phyloP scores from a whole-genome alignment of 1,140 invertebrate species.

The Sycophila sp. region DNA sequence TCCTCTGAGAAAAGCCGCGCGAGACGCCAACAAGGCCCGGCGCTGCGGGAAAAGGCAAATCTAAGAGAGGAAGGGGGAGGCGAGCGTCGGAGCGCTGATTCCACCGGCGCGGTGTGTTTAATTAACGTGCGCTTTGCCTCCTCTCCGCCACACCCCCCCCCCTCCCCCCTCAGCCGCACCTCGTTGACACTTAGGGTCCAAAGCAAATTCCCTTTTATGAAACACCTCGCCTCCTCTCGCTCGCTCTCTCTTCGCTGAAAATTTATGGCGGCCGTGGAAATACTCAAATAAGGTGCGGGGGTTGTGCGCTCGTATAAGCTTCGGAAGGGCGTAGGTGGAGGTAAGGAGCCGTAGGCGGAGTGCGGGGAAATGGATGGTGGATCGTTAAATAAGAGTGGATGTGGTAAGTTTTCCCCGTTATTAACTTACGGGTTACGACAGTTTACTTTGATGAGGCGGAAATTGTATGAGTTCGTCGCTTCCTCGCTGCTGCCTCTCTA shows the following conservation, averaged over 20 bases:
- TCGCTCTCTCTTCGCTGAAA: background rate
- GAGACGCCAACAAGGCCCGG: too few relatives aligned
- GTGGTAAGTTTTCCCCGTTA: background rate
- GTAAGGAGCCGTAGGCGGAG: background rate
- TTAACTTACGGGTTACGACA: background rate
- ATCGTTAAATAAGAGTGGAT: constrained; percentile 4
- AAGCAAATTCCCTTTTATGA: constrained; percentile 24
- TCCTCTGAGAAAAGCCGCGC: background rate
- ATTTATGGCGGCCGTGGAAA: background rate
- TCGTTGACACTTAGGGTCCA: constrained; percentile 40
- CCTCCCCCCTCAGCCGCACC: too few relatives aligned
- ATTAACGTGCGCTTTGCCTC: constrained; percentile 45
- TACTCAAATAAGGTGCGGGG: background rate
- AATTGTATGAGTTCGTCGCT: background rate
- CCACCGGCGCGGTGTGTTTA: constrained; percentile 35
- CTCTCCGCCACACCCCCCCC: too few relatives aligned
- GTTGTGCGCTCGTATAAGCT: background rate
- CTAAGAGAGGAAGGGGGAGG: background rate
- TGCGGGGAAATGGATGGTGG: background rate
- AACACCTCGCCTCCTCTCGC: background rate
- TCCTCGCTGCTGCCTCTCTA: too few relatives aligned
- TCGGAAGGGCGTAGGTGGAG: background rate
- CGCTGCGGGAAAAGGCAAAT: background rate
- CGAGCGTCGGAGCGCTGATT: background rate
- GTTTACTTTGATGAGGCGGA: background rate